Conservation (phyloP, 1,140 invertebrate genomes). For the Nephila pilipes region DNA sequence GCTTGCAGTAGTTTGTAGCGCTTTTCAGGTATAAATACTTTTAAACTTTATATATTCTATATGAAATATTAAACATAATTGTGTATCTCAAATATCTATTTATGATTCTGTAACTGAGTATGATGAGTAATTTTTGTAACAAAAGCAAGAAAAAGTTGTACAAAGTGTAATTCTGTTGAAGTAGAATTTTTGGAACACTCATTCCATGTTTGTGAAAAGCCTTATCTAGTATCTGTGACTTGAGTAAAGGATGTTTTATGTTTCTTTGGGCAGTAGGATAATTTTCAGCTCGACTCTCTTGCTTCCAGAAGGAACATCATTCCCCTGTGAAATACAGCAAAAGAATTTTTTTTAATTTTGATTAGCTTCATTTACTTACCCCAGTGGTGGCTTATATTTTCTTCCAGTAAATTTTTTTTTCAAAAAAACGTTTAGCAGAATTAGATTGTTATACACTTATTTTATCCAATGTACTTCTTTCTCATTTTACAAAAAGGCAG, state of each 20-base stretch:
- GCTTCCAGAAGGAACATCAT: background rate
- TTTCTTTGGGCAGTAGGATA: background rate
- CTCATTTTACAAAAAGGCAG: no score
- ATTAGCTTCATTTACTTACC: background rate
- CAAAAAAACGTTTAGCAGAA: no score
- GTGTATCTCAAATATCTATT: slow-evolving; percentile 55
- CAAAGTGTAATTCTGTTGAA: slow-evolving; percentile 48
- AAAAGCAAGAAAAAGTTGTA: slow-evolving; percentile 33
- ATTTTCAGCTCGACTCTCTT: background rate
- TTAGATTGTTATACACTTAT: no score
- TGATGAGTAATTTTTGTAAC: slow-evolving; percentile 44
- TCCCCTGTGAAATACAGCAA: background rate
- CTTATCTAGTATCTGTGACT: slow-evolving; percentile 58
- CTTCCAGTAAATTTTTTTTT: no score
- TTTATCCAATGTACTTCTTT: no score
- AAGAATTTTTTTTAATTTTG: background rate
- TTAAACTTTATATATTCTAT: slow-evolving; percentile 69
- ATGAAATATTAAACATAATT: slow-evolving; percentile 58
- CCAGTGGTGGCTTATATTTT: background rate
- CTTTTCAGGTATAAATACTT: slow-evolving; percentile 63
- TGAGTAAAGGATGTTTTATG: background rate
- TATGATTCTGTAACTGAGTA: slow-evolving; percentile 56
- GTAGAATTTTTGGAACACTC: slow-evolving; percentile 35
- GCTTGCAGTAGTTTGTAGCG: slow-evolving; percentile 69
- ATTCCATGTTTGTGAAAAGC: slow-evolving; percentile 42